A percentile compares a stretch with the other conserved stretches of the same genome.
Evolutionary conservation across 35 echinoderm and acorn worm species (phyloP).

Genomic region (Apostichopus californicus): DNA sequence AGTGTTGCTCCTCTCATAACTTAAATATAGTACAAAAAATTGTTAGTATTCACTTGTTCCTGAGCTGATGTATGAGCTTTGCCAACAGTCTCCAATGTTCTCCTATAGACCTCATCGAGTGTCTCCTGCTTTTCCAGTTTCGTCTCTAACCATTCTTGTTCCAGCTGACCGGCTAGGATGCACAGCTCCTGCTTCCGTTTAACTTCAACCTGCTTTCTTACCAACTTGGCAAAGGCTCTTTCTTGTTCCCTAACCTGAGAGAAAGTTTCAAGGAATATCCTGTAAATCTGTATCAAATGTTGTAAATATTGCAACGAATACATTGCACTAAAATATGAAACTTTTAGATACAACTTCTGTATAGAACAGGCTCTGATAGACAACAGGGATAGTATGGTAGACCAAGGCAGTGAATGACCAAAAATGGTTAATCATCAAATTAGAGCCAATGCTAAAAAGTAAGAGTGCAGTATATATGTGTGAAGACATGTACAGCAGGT

Average conservation of each 20-base stretch:
- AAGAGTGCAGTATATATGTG: no score
- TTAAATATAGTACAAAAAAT: no score
- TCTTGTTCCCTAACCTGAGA: conserved; percentile 82
- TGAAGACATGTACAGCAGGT: no score
- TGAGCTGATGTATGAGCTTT: conserved; percentile 72
- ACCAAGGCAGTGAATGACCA: no score
- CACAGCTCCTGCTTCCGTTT: conserved; percentile 70
- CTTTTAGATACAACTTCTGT: not conserved
- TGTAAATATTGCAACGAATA: no score
- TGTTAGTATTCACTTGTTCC: conserved; percentile 58
- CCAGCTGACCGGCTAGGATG: conserved; percentile 57
- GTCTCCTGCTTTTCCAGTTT: conserved; percentile 64
- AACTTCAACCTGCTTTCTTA: conserved; percentile 58
- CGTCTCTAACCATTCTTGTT: conserved; percentile 65
- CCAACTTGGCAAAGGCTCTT: conserved; percentile 67
- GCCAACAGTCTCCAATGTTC: conserved; percentile 69
- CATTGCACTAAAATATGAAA: not conserved
- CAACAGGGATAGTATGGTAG: no score
- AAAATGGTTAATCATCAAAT: no score
- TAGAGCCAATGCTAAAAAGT: no score
- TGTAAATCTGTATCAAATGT: no score
- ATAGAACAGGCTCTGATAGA: no score
- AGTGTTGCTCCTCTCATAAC: no score
- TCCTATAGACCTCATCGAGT: conserved; percentile 59
- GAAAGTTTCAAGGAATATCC: not conserved